phyloP scores from a whole-genome alignment of 2,797 vertebrate species.

The Typhlichthys eigenmanni region DNA sequence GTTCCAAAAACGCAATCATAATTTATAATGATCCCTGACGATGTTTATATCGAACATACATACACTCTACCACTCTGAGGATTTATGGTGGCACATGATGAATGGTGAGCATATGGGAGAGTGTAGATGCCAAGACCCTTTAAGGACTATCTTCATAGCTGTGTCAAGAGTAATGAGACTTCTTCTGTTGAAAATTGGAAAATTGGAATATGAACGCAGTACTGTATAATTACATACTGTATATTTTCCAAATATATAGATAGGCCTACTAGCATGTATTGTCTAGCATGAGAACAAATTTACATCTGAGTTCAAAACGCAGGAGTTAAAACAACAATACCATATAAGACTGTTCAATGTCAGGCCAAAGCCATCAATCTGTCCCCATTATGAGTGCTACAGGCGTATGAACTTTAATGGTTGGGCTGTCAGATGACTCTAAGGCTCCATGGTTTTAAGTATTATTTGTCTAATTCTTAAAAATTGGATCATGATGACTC shows the following conservation, averaged over 20 bases:
- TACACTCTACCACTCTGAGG: constrained; percentile 45
- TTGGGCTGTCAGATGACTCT: too few relatives aligned
- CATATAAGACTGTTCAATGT: too few relatives aligned
- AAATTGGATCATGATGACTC: too few relatives aligned
- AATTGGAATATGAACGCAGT: constrained; percentile 32
- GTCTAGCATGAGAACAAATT: too few relatives aligned
- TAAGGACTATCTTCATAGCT: constrained; percentile 36
- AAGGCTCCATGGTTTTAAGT: too few relatives aligned
- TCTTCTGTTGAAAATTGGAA: constrained; percentile 28
- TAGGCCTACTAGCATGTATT: too few relatives aligned
- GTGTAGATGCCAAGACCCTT: constrained; percentile 42
- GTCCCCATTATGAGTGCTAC: too few relatives aligned
- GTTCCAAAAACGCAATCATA: constrained; percentile 44
- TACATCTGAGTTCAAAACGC: too few relatives aligned
- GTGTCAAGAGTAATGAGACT: constrained; percentile 29
- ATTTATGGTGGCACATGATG: constrained; percentile 56
- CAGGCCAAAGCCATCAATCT: too few relatives aligned
- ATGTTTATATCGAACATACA: constrained; percentile 58
- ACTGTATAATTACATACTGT: constrained; percentile 24
- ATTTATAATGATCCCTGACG: constrained; percentile 61
- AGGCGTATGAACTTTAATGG: too few relatives aligned
- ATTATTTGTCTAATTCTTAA: too few relatives aligned
- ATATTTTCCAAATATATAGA: background rate
- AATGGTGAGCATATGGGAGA: constrained; percentile 56
- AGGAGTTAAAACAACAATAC: too few relatives aligned